phyloP scores from a whole-genome alignment of 1,140 invertebrate species.

The Drosophila takahashii region DNA sequence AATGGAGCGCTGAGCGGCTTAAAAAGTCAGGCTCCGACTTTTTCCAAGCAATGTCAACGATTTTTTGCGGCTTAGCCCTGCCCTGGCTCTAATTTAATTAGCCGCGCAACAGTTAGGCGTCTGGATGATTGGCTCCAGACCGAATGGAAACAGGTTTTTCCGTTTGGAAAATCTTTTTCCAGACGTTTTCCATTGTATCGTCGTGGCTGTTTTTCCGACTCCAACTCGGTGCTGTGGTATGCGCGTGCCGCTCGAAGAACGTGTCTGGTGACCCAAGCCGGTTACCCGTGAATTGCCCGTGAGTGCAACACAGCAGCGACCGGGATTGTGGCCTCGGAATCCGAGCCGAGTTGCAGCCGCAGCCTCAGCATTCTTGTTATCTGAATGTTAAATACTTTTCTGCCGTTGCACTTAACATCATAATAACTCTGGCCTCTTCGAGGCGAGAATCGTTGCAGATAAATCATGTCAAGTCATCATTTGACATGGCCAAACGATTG shows the following conservation, averaged over 20 bases:
- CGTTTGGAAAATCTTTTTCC: slow-evolving; percentile 54
- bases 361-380: slow-evolving; percentile 67
- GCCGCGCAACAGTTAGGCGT: slow-evolving; percentile 63
- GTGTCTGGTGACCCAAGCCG: slow-evolving; percentile 68
- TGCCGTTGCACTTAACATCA: slow-evolving; percentile 70
- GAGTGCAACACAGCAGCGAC: slow-evolving; percentile 2
- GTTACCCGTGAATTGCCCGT: slow-evolving; percentile 46
- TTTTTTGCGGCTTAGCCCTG: slow-evolving; percentile 47
- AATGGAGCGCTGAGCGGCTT: slow-evolving; percentile 33
- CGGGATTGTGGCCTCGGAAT: slow-evolving; percentile 19
- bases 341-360: slow-evolving; percentile 10
- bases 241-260: slow-evolving; percentile 75
- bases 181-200: slow-evolving; percentile 45
- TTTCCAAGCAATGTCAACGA: slow-evolving; percentile 62
- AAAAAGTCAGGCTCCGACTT: slow-evolving; percentile 48
- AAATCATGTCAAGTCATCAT: slow-evolving; percentile 69
- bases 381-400: slow-evolving; percentile 76
- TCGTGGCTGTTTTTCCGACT: slow-evolving; percentile 20
- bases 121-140: slow-evolving; percentile 58
- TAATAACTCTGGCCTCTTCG: slow-evolving; percentile 64
- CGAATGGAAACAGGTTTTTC: slow-evolving; percentile 67
- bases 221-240: slow-evolving; percentile 53
- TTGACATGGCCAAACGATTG: slow-evolving; percentile 34
- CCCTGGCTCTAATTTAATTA: slow-evolving; percentile 72
- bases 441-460: slow-evolving; percentile 43